These are phyloP conservation scores for Meloidogyne hapla DNA, from an alignment of 1,140 invertebrate genomes.

Conservation along the genomic window DNA sequence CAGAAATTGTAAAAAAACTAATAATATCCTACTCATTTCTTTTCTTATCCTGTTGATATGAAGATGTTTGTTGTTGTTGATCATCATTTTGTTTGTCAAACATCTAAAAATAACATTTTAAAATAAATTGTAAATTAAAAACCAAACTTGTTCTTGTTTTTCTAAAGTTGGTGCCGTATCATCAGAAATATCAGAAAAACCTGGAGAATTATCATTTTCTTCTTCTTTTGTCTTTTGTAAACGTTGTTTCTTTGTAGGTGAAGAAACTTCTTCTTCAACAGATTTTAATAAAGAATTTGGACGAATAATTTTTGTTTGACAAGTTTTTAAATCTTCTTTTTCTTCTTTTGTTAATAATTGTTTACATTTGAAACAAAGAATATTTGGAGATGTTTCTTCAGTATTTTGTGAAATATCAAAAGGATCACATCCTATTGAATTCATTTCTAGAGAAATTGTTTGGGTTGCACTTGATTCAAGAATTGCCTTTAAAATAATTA, in stretches of 20 bases:
- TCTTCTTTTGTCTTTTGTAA: neutral
- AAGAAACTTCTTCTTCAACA: neutral
- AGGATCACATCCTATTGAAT: conserved; percentile 28
- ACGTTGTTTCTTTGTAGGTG: neutral
- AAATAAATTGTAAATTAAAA: neutral
- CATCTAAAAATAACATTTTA: conserved; percentile 11
- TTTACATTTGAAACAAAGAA: conserved; percentile 27
- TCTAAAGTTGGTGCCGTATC: conserved; percentile 35
- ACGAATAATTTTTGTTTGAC: neutral
- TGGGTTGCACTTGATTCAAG: conserved; percentile 34
- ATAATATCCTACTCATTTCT: neutral
- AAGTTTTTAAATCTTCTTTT: neutral
- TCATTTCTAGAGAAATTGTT: conserved; percentile 18
- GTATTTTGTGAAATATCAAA: neutral
- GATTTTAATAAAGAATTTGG: neutral
- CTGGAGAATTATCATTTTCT: conserved; percentile 25
- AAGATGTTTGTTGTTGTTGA: neutral
- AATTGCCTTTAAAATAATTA: conserved; percentile 32
- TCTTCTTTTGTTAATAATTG: conserved; percentile 22
- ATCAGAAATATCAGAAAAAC: conserved; percentile 40
- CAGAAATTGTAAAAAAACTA: neutral
- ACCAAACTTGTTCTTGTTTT: conserved; percentile 32
- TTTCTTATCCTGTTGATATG: neutral
- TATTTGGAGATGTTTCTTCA: neutral
- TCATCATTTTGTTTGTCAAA: conserved; percentile 28